Conservation (phyloP, 2,113 vertebrate species). For the Passerina amoena region DNA sequence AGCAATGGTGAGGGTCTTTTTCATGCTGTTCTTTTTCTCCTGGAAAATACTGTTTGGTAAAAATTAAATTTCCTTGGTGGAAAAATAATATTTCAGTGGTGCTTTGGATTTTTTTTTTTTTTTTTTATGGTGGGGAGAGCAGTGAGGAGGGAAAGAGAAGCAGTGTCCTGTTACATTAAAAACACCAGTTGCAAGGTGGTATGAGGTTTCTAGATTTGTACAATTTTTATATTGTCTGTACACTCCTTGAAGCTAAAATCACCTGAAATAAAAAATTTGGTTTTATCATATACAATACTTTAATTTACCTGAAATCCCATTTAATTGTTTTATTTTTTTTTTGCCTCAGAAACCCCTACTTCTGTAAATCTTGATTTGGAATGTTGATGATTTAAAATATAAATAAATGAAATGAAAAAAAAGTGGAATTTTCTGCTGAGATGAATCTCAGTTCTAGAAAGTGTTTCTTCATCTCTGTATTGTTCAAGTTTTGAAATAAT, state of each 20-base stretch:
- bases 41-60: neutral
- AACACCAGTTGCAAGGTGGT: neutral
- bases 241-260: neutral
- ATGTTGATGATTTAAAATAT: neutral
- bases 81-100: neutral
- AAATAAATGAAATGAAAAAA: neutral
- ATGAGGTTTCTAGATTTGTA: neutral
- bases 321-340: neutral
- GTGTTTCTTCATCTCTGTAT: neutral
- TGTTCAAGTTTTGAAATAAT: neutral
- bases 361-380: neutral
- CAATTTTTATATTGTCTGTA: neutral
- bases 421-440: neutral
- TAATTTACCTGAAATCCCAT: neutral
- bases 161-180: neutral
- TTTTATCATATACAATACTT: neutral
- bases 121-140: neutral
- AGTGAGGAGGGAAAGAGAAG: neutral
- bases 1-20: accelerated
- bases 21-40: neutral
- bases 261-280: neutral
- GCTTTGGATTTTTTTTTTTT: neutral
- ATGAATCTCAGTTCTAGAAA: neutral
- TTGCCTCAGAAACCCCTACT: neutral
- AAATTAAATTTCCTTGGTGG: neutral